These are phyloP conservation scores for Microtus oregoni DNA, from an alignment of 2,113 vertebrate genomes.

Conservation along the genomic window DNA sequence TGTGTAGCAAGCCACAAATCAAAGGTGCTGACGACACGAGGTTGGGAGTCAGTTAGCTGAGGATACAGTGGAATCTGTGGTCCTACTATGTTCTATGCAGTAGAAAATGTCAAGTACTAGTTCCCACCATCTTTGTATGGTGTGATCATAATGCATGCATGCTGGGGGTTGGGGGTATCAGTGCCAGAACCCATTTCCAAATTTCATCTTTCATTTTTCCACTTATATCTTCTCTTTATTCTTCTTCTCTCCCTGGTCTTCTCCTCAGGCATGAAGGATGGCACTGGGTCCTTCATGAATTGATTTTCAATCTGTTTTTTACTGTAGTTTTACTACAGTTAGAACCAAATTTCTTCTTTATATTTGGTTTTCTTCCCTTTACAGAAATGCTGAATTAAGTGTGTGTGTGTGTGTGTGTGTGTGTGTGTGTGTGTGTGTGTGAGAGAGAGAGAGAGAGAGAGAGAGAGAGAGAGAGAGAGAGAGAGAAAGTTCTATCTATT, in stretches of 20 bases:
- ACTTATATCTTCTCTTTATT: not conserved
- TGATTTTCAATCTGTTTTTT: not conserved
- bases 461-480: not conserved
- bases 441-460: not conserved
- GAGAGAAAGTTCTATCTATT: not conserved
- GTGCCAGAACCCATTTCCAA: not conserved
- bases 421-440: not conserved
- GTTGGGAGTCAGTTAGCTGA: not conserved
- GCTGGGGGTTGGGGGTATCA: not conserved
- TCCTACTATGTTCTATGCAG: not conserved
- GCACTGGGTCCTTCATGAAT: not conserved
- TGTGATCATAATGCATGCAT: not conserved
- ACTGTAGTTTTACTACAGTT: not conserved
- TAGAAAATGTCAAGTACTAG: not conserved
- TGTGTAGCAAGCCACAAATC: not conserved
- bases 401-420: no score
- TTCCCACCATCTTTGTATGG: fast-evolving
- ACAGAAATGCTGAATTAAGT: not conserved
- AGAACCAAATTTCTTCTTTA: not conserved
- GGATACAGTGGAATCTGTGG: not conserved
- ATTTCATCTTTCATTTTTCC: not conserved
- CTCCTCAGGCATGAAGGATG: not conserved
- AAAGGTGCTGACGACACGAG: not conserved
- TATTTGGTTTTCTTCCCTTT: not conserved
- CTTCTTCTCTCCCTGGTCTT: not conserved